Conservation (phyloP, 2,888 invertebrate species). For the Eupithecia subfuscata region DNA sequence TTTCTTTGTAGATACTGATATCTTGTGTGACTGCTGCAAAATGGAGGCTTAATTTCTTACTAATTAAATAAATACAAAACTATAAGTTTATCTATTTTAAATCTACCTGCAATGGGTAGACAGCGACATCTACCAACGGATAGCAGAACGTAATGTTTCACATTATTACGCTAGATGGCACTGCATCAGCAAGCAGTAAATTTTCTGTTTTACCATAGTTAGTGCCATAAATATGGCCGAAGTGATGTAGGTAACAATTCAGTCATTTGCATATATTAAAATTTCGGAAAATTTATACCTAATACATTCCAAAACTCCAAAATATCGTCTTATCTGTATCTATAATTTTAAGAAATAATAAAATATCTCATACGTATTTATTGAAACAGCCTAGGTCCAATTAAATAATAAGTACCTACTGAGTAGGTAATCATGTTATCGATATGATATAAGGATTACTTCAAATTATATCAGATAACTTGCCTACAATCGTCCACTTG, state of each 20-base stretch:
- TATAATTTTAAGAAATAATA: slow-evolving; percentile 10
- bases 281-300: not conserved
- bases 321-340: slow-evolving; percentile 1
- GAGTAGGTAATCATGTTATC: slow-evolving; percentile 25
- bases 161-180: slow-evolving; percentile 18
- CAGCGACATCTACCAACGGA: slow-evolving; percentile 29
- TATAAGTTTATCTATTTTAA: not conserved
- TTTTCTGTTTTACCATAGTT: not conserved
- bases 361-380: slow-evolving; percentile 36
- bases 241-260: not conserved
- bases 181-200: not conserved
- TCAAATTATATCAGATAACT: slow-evolving; percentile 65
- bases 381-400: slow-evolving; percentile 59
- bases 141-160: slow-evolving; percentile 16
- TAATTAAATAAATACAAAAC: not conserved
- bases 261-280: not conserved
- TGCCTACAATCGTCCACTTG: slow-evolving; percentile 63
- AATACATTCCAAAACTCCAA: not conserved
- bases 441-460: slow-evolving; percentile 72
- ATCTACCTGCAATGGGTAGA: not conserved
- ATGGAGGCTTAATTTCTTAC: not conserved
- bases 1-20: slow-evolving; percentile 3
- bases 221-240: not conserved
- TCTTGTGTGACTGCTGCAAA: not conserved
- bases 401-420: slow-evolving; percentile 52